A percentile compares a stretch with the other conserved stretches of the same genome.
phyloP scores from a whole-genome alignment of 1,140 invertebrate genomes.

The Drosophila virilis region DNA sequence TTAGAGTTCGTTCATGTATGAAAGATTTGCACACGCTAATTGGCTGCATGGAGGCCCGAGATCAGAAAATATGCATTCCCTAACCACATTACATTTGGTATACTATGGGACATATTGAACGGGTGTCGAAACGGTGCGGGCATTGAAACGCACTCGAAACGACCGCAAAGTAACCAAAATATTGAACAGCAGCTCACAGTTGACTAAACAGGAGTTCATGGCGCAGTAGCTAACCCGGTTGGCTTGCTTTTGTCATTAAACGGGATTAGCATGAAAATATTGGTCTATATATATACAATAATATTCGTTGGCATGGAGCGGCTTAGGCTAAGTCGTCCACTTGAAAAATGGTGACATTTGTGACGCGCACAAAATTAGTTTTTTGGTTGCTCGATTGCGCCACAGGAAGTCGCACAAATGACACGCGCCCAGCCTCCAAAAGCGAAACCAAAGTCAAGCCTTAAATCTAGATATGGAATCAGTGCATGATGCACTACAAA shows the following conservation, averaged over 20 bases:
- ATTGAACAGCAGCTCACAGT: conserved; percentile 63
- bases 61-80: conserved; percentile 6
- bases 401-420: conserved; percentile 69
- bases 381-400: conserved; percentile 37
- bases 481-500: conserved; percentile 33
- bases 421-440: conserved; percentile 46
- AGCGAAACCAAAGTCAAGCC: conserved; percentile 59
- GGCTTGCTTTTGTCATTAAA: conserved; percentile 65
- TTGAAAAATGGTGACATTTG: conserved; percentile 78
- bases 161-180: conserved; percentile 77
- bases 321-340: conserved; percentile 49
- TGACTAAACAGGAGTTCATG: conserved; percentile 31
- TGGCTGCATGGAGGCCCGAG: conserved; percentile 51
- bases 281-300: conserved; percentile 30
- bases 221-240: conserved; percentile 24
- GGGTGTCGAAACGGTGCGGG: conserved; percentile 52
- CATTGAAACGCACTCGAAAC: conserved; percentile 42
- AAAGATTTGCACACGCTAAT: conserved; percentile 77
- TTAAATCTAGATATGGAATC: conserved; percentile 49
- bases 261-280: conserved; percentile 63
- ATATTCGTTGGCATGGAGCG: conserved; percentile 41
- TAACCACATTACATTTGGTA: conserved; percentile 27
- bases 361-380: conserved; percentile 54
- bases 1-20: conserved; percentile 70
- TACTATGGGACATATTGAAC: conserved; percentile 56